Base-by-base conservation (phyloP, 2,888 invertebrate species). In the Zygaena filipendulae region DNA sequence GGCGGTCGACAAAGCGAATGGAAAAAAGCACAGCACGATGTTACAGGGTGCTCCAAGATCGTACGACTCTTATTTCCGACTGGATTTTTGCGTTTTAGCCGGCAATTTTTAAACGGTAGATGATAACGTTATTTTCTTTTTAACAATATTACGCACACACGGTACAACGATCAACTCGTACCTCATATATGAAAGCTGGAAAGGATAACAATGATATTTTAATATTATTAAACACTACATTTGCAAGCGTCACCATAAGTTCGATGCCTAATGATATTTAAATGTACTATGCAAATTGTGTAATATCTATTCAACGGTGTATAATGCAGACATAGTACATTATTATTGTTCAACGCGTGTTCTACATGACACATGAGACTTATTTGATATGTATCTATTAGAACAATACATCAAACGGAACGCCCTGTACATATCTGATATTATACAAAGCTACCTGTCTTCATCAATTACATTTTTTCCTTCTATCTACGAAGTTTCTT, bases 381-480 rank as follows among this genome's bases (percentile, higher is more conserved):
- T 42, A 44, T 49, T 38, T 40, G 63, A 66, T 66, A 63, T 48
- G 49, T 50, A 63, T 67, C 63, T 56, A 47, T 52, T 52, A 57
- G 47, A 54, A 59, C 53, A 52, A 67, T 63, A 58, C 53, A 59
- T 62, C 60, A 61, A 54, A 16, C 16, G 16, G 16, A 61, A 58
- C 51, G 53, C 39, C 53, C 58, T 56, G 53, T 50, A 47, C 44
- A 45, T 47, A 49, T 55, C 47, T 51, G 49, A 55, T 54, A 38
- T 42, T 41, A 40, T 42, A 29, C 33, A 41, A 38, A 40, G 42
- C 53, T 68, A 69, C 67, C 69, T 72, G 70, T 70, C 71, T 60
- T 60, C 71, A 75, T 77, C 74, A 75, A 72, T 74, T 69, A 74
- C 51, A 49, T 64, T 71, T 71, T 68, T 74, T 70, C 62, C 59